Evolutionary conservation across 1,140 invertebrate genomes (phyloP).

Genomic region (Solenopsis invicta): DNA sequence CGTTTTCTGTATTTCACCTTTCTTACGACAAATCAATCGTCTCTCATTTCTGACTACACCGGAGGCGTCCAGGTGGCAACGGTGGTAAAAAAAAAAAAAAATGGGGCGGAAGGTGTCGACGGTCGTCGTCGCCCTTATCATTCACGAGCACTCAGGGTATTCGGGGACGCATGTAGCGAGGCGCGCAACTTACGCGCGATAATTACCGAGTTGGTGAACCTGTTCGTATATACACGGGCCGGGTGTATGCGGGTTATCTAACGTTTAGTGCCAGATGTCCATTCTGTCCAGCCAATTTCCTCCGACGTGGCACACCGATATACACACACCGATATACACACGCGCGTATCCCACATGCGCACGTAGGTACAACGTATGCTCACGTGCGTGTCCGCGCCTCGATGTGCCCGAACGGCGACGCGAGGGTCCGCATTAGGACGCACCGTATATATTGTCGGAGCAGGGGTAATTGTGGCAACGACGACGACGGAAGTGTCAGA

Average conservation of each 20-base stretch:
- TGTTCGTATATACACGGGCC: constrained; percentile 72
- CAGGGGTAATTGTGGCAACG: constrained; percentile 80
- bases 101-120: constrained; percentile 34
- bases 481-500: constrained; percentile 83
- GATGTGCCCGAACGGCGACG: constrained; percentile 31
- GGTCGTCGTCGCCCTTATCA: constrained; percentile 54
- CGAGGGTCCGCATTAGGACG: constrained; percentile 72
- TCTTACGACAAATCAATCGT: neutral
- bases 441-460: constrained; percentile 64
- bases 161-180: constrained; percentile 27
- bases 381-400: constrained; percentile 48
- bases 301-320: constrained; percentile 30
- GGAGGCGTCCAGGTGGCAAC: constrained; percentile 1
- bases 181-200: constrained; percentile 59
- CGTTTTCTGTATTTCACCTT: neutral
- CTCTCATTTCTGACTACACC: neutral
- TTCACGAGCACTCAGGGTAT: constrained; percentile 22
- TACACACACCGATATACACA: neutral
- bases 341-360: constrained; percentile 4
- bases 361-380: neutral
- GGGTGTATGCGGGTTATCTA: constrained; percentile 77
- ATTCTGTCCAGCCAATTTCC: constrained; percentile 73
- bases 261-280: constrained; percentile 82
- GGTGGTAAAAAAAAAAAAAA: constrained; percentile 7
- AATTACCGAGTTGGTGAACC: constrained; percentile 80